These are phyloP conservation scores for Mobula hypostoma DNA, from an alignment of 2,113 vertebrate species.

Conservation along the genomic window DNA sequence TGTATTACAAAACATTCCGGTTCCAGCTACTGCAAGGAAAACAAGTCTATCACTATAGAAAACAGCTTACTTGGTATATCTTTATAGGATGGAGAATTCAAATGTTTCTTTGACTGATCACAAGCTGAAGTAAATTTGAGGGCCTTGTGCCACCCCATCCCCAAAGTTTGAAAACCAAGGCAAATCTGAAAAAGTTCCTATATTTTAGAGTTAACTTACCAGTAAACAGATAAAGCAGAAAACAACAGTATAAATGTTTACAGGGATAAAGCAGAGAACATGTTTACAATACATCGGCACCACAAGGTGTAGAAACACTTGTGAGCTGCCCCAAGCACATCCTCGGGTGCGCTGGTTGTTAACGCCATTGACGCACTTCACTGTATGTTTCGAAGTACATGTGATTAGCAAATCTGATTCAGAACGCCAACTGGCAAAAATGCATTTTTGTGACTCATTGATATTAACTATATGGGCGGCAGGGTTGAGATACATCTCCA, in stretches of 20 bases:
- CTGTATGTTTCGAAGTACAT: no score
- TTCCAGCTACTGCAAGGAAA: background rate
- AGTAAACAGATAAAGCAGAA: background rate
- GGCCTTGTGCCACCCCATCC: background rate
- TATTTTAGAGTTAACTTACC: background rate
- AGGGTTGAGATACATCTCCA: no score
- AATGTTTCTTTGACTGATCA: background rate
- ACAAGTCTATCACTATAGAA: background rate
- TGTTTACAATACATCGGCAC: background rate
- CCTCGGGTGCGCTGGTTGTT: no score
- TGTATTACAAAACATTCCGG: background rate
- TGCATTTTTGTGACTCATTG: background rate
- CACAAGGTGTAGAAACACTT: no score
- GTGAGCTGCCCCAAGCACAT: no score
- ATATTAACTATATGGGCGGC: background rate
- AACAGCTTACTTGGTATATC: background rate
- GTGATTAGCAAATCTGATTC: no score
- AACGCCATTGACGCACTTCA: no score
- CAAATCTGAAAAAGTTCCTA: background rate
- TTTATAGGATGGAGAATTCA: background rate
- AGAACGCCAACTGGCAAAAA: background rate
- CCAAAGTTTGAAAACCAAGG: background rate
- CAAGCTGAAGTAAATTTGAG: background rate
- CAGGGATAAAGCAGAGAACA: background rate
- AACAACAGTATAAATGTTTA: background rate